Base-by-base conservation (phyloP, 2,113 vertebrate genomes). In the Onychostoma macrolepis region DNA sequence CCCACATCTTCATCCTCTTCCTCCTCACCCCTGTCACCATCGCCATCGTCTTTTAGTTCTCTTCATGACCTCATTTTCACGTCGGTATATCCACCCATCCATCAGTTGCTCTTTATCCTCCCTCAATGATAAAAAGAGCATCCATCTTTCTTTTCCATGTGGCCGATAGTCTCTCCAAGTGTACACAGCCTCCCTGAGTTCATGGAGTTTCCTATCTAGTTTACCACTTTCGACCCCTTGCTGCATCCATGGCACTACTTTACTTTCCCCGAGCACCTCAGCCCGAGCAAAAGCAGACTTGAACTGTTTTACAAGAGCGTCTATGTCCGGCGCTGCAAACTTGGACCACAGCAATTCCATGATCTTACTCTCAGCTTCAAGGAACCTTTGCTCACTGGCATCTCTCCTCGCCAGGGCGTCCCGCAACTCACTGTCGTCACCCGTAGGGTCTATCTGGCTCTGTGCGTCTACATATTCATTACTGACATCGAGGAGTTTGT, bases 171-270 rank as follows among this genome's bases (percentile, higher is more conserved):
- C 33, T 33, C 33, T 33, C 33, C 33, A 63, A 63, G 61, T 63
- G 61, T 67, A 67, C n/a, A 67, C 63, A 67, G 63, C 26, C n/a
- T 28, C 63, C 63, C 3, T 67, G 63, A 67, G 63, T 26, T 67
- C 63, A 41, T 72, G 71, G 36, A 74, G 71, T 41, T 41, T 74
- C 36, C 71, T 74, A 24, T 74, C 71, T 36, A 74, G 36, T n/a
- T 41, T 74, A 41, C 71, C 17, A 41, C 71, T 74, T 74, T 74
- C 36, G 9, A 74, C 36, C 36, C 36, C 11, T 74, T 74, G 19
- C 33, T 41, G 69, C 17, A 3, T 41, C 71, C 19, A 74, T 41
- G 36, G 21, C 71, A 36, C 36, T 36, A 74, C 71, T 72, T 72
- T 72, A 41, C 69, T n/a, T 41, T 2, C 4, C 0, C 17, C 9